Conservation (phyloP, 2,888 invertebrate species). For the Drosophila phalerata region DNA sequence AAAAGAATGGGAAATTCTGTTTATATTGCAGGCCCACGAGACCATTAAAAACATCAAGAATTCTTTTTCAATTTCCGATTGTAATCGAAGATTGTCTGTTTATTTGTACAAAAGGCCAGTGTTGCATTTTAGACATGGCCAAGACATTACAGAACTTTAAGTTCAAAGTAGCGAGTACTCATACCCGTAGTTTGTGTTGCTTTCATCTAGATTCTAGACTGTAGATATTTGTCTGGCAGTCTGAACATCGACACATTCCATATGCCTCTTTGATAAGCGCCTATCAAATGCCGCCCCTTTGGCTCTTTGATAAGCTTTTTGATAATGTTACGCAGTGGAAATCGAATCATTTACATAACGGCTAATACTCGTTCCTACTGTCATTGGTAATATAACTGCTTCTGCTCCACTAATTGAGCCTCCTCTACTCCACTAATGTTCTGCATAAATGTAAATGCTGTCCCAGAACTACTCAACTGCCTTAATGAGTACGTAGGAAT, state of each 20-base stretch:
- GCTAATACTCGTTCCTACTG: constrained; percentile 2
- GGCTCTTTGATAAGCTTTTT: constrained; percentile 53
- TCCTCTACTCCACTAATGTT: constrained; percentile 34
- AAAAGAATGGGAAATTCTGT: constrained; percentile 36
- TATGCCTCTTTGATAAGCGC: constrained; percentile 59
- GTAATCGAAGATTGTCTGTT: constrained; percentile 70
- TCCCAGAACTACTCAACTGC: background rate
- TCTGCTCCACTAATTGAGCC: constrained; percentile 37
- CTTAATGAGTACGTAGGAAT: background rate
- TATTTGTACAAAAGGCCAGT: constrained; percentile 61
- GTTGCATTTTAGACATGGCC: constrained; percentile 36
- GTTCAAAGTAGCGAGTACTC: constrained; percentile 44
- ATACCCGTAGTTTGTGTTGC: constrained; percentile 13
- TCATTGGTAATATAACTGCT: constrained; percentile 23
- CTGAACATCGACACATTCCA: constrained; percentile 44
- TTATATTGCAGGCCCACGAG: constrained; percentile 24
- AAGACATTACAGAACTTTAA: constrained; percentile 14
- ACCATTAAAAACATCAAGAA: constrained; percentile 62
- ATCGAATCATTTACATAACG: constrained; percentile 66
- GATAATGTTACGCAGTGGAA: constrained; percentile 64
- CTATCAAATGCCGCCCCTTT: constrained; percentile 46
- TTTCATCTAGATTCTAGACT: constrained; percentile 40
- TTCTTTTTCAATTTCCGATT: constrained; percentile 69
- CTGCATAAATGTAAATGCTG: constrained; percentile 23
- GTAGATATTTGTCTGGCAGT: constrained; percentile 8